Percentiles rank a stretch among this genome's conserved stretches.
Conservation (phyloP, 2,888 invertebrate species). For the Latheticus oryzae region DNA sequence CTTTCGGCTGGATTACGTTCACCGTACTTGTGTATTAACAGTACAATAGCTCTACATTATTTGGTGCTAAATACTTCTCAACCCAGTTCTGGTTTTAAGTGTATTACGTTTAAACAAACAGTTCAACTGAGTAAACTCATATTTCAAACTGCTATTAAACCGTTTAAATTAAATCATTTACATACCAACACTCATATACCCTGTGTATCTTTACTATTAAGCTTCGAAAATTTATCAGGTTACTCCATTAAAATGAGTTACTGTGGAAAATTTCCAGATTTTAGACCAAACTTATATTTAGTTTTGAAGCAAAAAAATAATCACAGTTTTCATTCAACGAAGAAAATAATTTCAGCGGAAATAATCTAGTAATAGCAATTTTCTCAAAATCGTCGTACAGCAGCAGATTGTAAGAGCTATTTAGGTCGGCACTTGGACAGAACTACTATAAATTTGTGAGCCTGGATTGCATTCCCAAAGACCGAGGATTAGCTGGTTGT, state of each 20-base stretch:
- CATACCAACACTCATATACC: too few relatives aligned
- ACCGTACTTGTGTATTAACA: constrained; percentile 44
- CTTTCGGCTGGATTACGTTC: constrained; percentile 40
- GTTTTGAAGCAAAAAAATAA: too few relatives aligned
- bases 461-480: constrained; percentile 59
- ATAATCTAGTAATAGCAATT: constrained; percentile 31
- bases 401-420: constrained; percentile 54
- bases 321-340: too few relatives aligned
- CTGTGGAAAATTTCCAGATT: too few relatives aligned
- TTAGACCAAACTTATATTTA: too few relatives aligned
- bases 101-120: constrained; percentile 29
- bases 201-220: too few relatives aligned
- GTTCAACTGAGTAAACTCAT: constrained; percentile 22
- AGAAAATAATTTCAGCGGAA: too few relatives aligned
- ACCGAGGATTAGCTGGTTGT: constrained; percentile 60
- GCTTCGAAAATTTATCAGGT: too few relatives aligned
- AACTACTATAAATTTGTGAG: constrained; percentile 58
- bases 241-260: too few relatives aligned
- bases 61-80: constrained; percentile 44
- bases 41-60: constrained; percentile 47
- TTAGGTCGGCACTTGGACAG: constrained; percentile 57
- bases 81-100: constrained; percentile 31
- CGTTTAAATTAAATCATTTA: neutral
- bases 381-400: constrained; percentile 31
- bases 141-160: too few relatives aligned